Conservation (phyloP, 2,113 vertebrate species). For the Laticauda laticaudata region DNA sequence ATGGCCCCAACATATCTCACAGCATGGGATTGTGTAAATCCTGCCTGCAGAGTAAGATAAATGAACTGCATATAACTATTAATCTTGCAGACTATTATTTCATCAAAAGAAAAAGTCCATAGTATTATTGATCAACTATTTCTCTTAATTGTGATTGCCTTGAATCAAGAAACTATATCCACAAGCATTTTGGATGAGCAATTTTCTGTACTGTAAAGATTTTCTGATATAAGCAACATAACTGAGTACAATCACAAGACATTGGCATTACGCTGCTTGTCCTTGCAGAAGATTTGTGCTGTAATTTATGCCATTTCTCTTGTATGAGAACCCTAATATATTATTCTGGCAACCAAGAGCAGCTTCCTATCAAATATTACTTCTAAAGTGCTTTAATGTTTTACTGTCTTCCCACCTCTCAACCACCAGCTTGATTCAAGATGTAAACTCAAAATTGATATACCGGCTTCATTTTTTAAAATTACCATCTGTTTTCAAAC, state of each 20-base stretch:
- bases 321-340: background rate
- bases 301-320: slow-evolving; percentile 9
- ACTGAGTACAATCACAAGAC: background rate
- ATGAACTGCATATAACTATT: background rate
- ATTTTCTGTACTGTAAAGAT: slow-evolving; percentile 15
- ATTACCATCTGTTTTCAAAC: background rate
- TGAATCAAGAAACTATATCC: background rate
- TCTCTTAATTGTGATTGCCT: background rate
- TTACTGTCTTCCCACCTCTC: background rate
- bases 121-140: background rate
- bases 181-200: background rate
- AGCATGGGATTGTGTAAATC: background rate
- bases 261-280: background rate
- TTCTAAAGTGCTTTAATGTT: slow-evolving; percentile 1
- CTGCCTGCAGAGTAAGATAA: background rate
- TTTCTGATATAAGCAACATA: slow-evolving; percentile 19
- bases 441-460: background rate
- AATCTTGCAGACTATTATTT: background rate
- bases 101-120: background rate
- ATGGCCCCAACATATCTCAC: background rate
- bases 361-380: background rate
- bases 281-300: background rate
- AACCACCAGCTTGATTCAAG: background rate
- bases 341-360: background rate
- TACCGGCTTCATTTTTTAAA: background rate